Percentiles rank a stretch among this genome's conserved stretches.
Evolutionary conservation across 2,888 invertebrate genomes (phyloP).

Genomic region (Nudaria mundana): DNA sequence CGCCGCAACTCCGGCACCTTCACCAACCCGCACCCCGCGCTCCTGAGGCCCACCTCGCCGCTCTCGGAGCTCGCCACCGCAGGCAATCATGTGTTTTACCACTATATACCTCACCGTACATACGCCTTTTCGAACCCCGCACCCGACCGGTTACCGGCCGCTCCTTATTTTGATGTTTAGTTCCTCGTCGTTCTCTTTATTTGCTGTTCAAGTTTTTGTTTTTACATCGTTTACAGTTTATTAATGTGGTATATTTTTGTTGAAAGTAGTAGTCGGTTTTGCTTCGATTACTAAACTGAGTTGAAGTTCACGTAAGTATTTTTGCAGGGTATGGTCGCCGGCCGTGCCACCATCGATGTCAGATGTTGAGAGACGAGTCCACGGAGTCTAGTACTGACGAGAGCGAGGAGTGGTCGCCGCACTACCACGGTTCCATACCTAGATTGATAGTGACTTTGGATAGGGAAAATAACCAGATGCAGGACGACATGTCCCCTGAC

Average conservation of each 20-base stretch:
- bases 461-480: slow-evolving; percentile 61
- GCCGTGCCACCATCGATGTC: slow-evolving; percentile 53
- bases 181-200: slow-evolving; percentile 10
- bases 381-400: slow-evolving; percentile 71
- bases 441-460: slow-evolving; percentile 68
- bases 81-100: slow-evolving; percentile 49
- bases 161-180: slow-evolving; percentile 13
- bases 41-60: slow-evolving; percentile 63
- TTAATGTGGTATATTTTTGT: slow-evolving; percentile 4
- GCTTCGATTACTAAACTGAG: slow-evolving; percentile 18
- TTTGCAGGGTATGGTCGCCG: slow-evolving; percentile 67
- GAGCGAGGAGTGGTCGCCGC: slow-evolving; percentile 58
- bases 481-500: slow-evolving; percentile 64
- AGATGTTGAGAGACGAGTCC: slow-evolving; percentile 56
- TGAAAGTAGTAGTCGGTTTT: slow-evolving; percentile 14
- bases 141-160: slow-evolving; percentile 11
- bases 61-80: slow-evolving; percentile 73
- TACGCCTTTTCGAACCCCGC: not conserved
- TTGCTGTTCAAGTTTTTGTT: slow-evolving; percentile 13
- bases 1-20: slow-evolving; percentile 72
- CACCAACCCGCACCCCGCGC: slow-evolving; percentile 70
- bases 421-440: slow-evolving; percentile 69
- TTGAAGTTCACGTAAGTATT: slow-evolving; percentile 33
- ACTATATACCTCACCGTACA: slow-evolving; percentile 11
- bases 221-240: slow-evolving; percentile 7